Base-by-base conservation (phyloP, 2,797 vertebrate species). In the Tapera naevia region DNA sequence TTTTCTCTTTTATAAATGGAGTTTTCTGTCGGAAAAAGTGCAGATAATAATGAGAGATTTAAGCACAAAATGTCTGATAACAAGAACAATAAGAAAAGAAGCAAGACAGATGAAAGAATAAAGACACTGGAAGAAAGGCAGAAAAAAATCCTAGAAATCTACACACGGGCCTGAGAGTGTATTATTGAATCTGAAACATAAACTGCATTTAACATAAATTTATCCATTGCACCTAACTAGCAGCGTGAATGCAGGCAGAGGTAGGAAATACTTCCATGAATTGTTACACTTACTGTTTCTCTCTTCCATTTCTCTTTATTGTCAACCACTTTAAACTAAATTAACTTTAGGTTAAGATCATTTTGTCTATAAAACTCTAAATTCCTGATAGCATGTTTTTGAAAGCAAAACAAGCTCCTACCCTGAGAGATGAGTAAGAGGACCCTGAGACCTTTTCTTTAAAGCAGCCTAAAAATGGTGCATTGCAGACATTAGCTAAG, bases 391-490 rank as follows among this genome's bases (percentile, higher is more conserved):
- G 53, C 37, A 61, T 15, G 4, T 62, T 92, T 80, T 27, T 57
- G 57, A 86, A 88, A 30, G 33, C 46, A 96, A 86, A 92, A 86
- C 45, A 86, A 80, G 25, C 50, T 92, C 13, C 33, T 86, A 71
- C 71, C 45, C 41, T 80, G 84, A 75, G 69, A 75, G 61, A 82
- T 39, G 87, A 87, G n/a, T 71, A 87, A 94, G 37, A 80, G 30
- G n/a, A 95, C 16, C 58, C 81, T 64, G 79, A 95, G 69, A 72
- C 57, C 57, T 91, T 95, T 89, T 88, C 48, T 80, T 86, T 58
- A 86, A 78, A 91, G 83, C 39, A 88, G 45, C 16, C 43, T 75
- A 62, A 58, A 79, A 94, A 32, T 65, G 86, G 67, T 74, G 67
- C 84, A 91, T 56, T 91, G 79, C 18, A 0, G 79, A 78, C 65